Conservation (phyloP, 2,888 invertebrate genomes). For the Malachius bipustulatus region DNA sequence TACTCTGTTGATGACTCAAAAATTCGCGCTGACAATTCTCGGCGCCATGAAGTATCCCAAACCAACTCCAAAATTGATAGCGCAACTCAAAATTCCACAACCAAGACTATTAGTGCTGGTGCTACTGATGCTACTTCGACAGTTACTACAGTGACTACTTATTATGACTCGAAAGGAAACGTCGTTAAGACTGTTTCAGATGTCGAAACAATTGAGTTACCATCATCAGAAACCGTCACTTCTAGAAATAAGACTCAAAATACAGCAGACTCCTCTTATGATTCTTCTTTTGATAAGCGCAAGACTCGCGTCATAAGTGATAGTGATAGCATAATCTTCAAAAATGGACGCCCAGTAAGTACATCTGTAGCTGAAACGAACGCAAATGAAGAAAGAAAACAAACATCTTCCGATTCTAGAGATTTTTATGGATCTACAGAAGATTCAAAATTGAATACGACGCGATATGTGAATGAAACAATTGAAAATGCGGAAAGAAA, state of each 20-base stretch:
- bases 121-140: background rate
- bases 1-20: slow-evolving; percentile 10
- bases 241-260: background rate
- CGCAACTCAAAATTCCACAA: slow-evolving; percentile 5
- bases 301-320: slow-evolving; percentile 2
- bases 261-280: slow-evolving; percentile 6
- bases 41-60: slow-evolving; percentile 6
- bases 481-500: slow-evolving; percentile 5
- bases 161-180: slow-evolving; percentile 35
- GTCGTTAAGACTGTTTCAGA: slow-evolving; percentile 30
- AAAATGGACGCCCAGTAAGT: background rate
- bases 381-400: slow-evolving; percentile 4
- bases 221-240: background rate
- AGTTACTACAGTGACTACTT: slow-evolving; percentile 31
- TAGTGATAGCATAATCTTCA: background rate
- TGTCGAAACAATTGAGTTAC: slow-evolving; percentile 21
- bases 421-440: slow-evolving; percentile 13
- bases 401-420: slow-evolving; percentile 9
- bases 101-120: slow-evolving; percentile 22
- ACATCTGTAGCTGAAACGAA: too few species aligned
- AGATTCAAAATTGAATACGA: background rate
- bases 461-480: too few species aligned
- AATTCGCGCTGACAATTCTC: too few species aligned
- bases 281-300: too few species aligned
- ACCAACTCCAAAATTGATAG: background rate